These are phyloP conservation scores for Amphipyra tragopoginis DNA, from an alignment of 2,888 invertebrate genomes.

Conservation along the genomic window DNA sequence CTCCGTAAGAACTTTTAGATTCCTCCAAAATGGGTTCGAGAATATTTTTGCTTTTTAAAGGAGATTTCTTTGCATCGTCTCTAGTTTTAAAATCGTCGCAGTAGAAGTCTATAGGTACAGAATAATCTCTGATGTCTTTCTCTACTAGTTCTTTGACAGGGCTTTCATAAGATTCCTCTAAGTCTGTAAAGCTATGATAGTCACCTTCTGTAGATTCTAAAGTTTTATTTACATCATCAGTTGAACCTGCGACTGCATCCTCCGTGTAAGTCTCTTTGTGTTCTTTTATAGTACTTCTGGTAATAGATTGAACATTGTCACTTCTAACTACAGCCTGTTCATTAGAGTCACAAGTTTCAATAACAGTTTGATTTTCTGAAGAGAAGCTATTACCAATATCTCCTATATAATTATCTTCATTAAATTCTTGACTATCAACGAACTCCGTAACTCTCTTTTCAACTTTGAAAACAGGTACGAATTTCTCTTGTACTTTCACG, in stretches of 20 bases:
- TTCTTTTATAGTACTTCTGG: constrained; percentile 24
- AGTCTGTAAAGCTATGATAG: constrained; percentile 85
- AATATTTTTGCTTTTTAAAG: constrained; percentile 67
- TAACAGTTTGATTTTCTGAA: constrained; percentile 75
- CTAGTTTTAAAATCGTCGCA: constrained; percentile 77
- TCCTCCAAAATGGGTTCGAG: constrained; percentile 86
- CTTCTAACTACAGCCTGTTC: constrained; percentile 27
- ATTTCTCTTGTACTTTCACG: constrained; percentile 71
- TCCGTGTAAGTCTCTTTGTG: constrained; percentile 57
- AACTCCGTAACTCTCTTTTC: constrained; percentile 71
- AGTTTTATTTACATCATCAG: constrained; percentile 63
- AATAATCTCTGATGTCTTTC: constrained; percentile 87
- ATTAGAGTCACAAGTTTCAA: constrained; percentile 60
- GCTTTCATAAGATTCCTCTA: constrained; percentile 82
- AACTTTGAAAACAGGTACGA: constrained; percentile 72
- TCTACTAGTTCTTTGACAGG: constrained; percentile 84
- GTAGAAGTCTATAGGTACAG: constrained; percentile 84
- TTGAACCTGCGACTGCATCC: constrained; percentile 56
- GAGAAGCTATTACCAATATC: constrained; percentile 78
- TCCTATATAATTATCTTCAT: constrained; percentile 82
- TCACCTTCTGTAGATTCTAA: constrained; percentile 79
- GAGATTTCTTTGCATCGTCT: constrained; percentile 72
- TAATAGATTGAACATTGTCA: constrained; percentile 17
- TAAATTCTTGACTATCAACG: constrained; percentile 84
- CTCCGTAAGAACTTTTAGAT: constrained; percentile 81